Evolutionary conservation across 64 coral and sea anemone species (phyloP).

Genomic region (Actinia equina): DNA sequence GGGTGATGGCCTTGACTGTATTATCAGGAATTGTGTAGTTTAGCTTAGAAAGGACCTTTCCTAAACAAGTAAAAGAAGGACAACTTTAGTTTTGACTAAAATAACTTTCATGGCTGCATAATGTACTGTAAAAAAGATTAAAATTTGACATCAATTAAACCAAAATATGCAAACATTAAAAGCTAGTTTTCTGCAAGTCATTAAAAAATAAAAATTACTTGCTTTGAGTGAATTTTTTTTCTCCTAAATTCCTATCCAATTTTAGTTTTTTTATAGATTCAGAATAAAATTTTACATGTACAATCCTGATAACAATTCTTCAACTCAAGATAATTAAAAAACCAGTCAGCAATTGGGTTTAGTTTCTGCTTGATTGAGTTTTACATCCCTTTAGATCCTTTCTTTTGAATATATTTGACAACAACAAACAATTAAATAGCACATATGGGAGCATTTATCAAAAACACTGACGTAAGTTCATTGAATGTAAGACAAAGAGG

Average conservation of each 20-base stretch:
- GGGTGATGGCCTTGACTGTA: constrained; percentile 59
- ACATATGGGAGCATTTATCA: background rate
- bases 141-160: too few species aligned
- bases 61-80: constrained; percentile 14
- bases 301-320: background rate
- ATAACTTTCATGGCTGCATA: background rate
- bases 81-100: background rate
- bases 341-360: too few species aligned
- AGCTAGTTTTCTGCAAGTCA: too few species aligned
- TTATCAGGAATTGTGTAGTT: constrained; percentile 75
- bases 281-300: too few species aligned
- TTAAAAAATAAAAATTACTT: too few species aligned
- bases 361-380: too few species aligned
- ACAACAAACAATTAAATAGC: constrained; percentile 7
- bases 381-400: background rate
- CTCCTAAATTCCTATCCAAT: too few species aligned
- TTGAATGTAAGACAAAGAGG: background rate
- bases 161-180: too few species aligned
- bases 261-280: too few species aligned
- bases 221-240: too few species aligned
- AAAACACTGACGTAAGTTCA: background rate
- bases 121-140: too few species aligned
- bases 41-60: constrained; percentile 83
- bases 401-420: background rate
- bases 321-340: background rate